A percentile compares a stretch with the other conserved stretches of the same genome.
These are phyloP conservation scores for Adela reaumurella DNA, from an alignment of 2,888 invertebrate genomes.

Conservation along the genomic window DNA sequence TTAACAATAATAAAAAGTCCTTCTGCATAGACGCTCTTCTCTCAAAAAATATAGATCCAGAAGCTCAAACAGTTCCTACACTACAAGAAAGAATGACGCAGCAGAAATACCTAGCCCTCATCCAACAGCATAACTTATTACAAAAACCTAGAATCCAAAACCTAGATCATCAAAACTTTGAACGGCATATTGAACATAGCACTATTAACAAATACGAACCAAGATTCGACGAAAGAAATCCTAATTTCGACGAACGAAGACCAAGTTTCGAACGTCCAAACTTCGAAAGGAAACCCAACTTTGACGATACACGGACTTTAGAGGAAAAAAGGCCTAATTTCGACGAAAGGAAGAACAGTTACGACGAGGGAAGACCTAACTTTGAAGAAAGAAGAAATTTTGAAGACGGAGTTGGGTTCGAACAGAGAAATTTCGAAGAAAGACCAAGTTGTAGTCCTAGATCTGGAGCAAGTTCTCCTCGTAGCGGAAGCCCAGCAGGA, in stretches of 20 bases:
- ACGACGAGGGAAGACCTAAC: neutral
- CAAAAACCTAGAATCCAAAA: conserved; percentile 34
- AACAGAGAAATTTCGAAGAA: conserved; percentile 23
- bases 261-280: conserved; percentile 7
- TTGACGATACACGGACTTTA: conserved; percentile 13
- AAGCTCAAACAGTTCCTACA: conserved; percentile 24
- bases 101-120: conserved; percentile 35
- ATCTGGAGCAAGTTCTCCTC: conserved; percentile 30
- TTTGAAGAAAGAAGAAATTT: neutral
- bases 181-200: conserved; percentile 41
- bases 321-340: conserved; percentile 15
- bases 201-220: conserved; percentile 35
- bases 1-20: conserved; percentile 58
- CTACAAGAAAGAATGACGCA: conserved; percentile 33
- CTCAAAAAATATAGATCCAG: conserved; percentile 51
- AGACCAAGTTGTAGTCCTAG: conserved; percentile 6
- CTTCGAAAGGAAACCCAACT: neutral
- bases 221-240: conserved; percentile 9
- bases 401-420: neutral
- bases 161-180: conserved; percentile 32
- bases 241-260: conserved; percentile 16
- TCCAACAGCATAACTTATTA: conserved; percentile 28
- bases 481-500: conserved; percentile 37
- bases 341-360: too few relatives aligned
- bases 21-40: conserved; percentile 89